phyloP scores from a whole-genome alignment of 2,113 vertebrate genomes.

The Zapus hudsonius region DNA sequence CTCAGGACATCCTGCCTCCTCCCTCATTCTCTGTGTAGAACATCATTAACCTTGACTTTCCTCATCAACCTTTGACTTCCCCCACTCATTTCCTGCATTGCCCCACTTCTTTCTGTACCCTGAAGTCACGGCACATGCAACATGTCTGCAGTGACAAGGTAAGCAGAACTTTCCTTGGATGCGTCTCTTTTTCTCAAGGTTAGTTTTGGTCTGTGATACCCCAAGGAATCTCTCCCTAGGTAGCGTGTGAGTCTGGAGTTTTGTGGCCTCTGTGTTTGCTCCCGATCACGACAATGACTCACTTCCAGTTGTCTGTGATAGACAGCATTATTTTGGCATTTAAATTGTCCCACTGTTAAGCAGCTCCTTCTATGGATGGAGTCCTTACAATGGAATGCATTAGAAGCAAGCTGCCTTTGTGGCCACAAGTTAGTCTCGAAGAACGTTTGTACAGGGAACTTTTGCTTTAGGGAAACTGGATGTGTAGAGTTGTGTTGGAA shows the following conservation, averaged over 20 bases:
- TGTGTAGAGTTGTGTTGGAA: background rate
- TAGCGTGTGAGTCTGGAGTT: constrained; percentile 6
- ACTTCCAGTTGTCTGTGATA: constrained; percentile 41
- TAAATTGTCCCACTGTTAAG: background rate
- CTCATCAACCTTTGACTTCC: background rate
- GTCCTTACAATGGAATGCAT: background rate
- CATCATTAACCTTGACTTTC: too few species aligned
- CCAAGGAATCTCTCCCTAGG: background rate
- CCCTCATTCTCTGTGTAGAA: background rate
- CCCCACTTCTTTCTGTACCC: background rate
- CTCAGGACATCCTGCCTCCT: background rate
- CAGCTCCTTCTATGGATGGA: background rate
- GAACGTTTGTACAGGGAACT: background rate
- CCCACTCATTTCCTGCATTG: background rate
- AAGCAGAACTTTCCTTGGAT: background rate
- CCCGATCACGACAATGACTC: constrained; percentile 48
- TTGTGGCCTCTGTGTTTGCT: constrained; percentile 11
- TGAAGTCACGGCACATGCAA: background rate
- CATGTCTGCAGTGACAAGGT: background rate
- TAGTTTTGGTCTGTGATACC: constrained; percentile 24
- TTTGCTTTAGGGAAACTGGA: background rate
- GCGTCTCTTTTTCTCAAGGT: constrained; percentile 13
- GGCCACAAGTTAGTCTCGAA: background rate
- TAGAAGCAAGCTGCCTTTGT: background rate
- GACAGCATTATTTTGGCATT: constrained; percentile 18